Evolutionary conservation across 2,797 vertebrate genomes (phyloP), one percentile per base, ranked within the genome.

Genomic region (Nyctibius grandis): DNA sequence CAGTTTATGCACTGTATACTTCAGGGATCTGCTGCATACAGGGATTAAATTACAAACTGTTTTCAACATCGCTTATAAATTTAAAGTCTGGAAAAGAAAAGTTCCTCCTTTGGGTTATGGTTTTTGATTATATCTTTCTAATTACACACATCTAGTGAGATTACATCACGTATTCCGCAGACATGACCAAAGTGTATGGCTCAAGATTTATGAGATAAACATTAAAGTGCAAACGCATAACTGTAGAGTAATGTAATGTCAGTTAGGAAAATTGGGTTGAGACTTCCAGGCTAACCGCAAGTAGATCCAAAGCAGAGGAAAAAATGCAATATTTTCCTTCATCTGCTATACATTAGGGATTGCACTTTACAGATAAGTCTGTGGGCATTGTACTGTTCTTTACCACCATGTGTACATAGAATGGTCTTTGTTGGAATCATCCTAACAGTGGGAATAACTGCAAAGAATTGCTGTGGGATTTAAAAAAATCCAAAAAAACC

Each of bases 161-260:
- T 97, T 97, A 93, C 94, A 96, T 98, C 97, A 97, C 76, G 16
- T 97, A 72, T 97, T 97, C 97, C 84, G 1, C 96, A 96, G 95
- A 95, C 96, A 77, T 94, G 96, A 97, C 94, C 93, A 70, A 93
- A 97, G 89, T 9, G 17, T 65, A 84, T 40, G 93, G 96, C 95
- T 85, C 93, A 93, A 94, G 96, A 95, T 97, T 96, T 94, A 83
- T 45, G 89, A 91, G 93, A 93, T 95, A 97, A 98, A 97, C 93
- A 95, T 36, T 63, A 76, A 95, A 94, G 88, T 91, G 56, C 74
- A 95, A 93, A 83, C 31, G 26, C 94, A 89, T 93, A 93, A 95
- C 87, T 93, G 51, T 65, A 69, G 16, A 60, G 78, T 89, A 95
- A 94, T 54, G 84, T 91, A 88, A 93, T 73, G 86, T 88, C 94